Evolutionary conservation across 2,888 invertebrate species (phyloP), one percentile per base, ranked within the genome.

Genomic region (Plagodis dolabraria): DNA sequence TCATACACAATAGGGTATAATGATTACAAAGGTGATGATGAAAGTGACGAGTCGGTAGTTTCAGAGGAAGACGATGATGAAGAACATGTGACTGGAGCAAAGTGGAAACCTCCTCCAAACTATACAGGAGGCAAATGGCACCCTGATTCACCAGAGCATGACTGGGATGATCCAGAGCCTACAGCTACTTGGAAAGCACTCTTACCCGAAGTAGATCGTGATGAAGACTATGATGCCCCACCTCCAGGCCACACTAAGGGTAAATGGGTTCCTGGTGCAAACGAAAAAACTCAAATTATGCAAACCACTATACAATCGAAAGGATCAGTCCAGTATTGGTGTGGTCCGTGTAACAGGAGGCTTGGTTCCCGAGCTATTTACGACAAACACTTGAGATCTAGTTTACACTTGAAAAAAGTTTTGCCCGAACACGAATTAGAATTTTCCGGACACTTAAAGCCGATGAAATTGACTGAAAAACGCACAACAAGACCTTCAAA

Each of bases 261-360:
- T 0, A 97, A 97, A 90, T 97, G 97, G 97, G 94, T 96, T 52
- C 97, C 96, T 0, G 96, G 96, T 70, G 93, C 82, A 43, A 83
- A 86, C 53, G 92, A 92, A 43, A 93, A 92, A 83, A 93, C 80
- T 68, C 94, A 90, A 79, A 94, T 85, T 57, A 94, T 86, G 93
- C 93, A 87, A 75, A 93, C 82, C 54, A 94, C 85, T 62, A 89
- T 81, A 77, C 94, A 84, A 79, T 92, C 76, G 45, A 92, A 90
- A 76, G 92, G 91, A 8, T 85, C 93, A 0, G 93, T 95, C 5
- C 95, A 95, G 70, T 96, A 95, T 80, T 96, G 96, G 96, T 97
- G 97, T 77, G 95, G 95, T 58, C 96, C 96, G 33, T 97, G 97
- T 77, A 96, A 96, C 70, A 93, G 97, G 54, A 93, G 95, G 54